Evolutionary conservation across 30 jellyfish, hydroid and myxozoan genomes (phyloP).

Genomic region (Rhopilema esculentum): DNA sequence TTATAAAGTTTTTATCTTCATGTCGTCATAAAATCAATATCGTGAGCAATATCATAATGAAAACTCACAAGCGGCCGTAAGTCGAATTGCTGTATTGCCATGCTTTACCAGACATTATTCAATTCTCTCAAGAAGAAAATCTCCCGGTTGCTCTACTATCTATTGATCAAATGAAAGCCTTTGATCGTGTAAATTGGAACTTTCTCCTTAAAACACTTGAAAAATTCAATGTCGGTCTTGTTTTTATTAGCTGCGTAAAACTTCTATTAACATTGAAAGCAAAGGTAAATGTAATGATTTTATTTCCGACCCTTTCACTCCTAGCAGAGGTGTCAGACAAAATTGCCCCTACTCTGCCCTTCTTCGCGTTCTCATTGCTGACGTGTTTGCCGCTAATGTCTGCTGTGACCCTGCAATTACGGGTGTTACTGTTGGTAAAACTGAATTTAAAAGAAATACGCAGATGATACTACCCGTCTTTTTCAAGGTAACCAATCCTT

Average conservation of each 20-base stretch:
- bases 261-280: background rate
- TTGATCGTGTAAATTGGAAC: background rate
- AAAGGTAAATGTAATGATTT: background rate
- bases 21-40: too few relatives aligned
- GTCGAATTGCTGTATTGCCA: too few relatives aligned
- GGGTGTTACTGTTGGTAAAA: conserved; percentile 5
- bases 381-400: conserved; percentile 6
- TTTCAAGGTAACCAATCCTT: background rate
- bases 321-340: background rate
- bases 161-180: too few relatives aligned
- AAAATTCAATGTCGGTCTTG: background rate
- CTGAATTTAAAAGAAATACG: conserved; percentile 19
- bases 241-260: background rate
- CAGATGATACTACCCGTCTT: conserved; percentile 42
- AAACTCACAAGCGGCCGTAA: too few relatives aligned
- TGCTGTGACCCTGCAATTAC: background rate
- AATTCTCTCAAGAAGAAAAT: conserved; percentile 31
- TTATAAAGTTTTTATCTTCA: too few relatives aligned
- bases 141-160: conserved; percentile 14
- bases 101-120: conserved; percentile 16
- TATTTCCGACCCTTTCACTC: background rate
- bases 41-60: too few relatives aligned
- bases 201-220: background rate
- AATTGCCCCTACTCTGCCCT: conserved; percentile 32
- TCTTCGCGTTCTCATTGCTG: conserved; percentile 19